Base-by-base conservation (phyloP, 2,113 vertebrate species). In the Asarcornis scutulata region DNA sequence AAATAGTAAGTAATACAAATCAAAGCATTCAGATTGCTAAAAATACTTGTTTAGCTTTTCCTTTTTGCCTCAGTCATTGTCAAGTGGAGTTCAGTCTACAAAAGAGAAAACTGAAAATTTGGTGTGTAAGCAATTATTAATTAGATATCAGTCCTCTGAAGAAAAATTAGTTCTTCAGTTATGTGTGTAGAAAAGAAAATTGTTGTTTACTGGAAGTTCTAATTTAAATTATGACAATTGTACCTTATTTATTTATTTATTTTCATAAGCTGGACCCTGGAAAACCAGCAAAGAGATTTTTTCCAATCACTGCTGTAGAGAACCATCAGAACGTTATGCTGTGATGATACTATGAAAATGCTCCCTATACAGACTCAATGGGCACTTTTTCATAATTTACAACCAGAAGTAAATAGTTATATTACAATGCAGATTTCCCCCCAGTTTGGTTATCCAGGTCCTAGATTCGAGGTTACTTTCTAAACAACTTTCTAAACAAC, bases 141-240 rank as follows among this genome's bases (percentile, higher is more conserved):
- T 12, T 17, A 3, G 36, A 62, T 10, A 84, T 55, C 50, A 79
- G 9, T 36, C 44, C 17, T 74, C 50, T 77, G 63, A 84, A 68
- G 46, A 69, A 66, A 48, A 93, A 88, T 40, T 20, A 71, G 11
- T 46, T 11, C 66, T 68, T 71, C n/a, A 68, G 25, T 83, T 83
- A 55, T 55, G 93, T n/a, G 12, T 88, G 63, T 91, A 83, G 85
- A 87, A 84, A 78, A 59, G 90, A 76, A 78, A 88, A 64, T 75
- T 27, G 26, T 58, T 58, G 15, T 38, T 77, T 38, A 32, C 26
- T 89, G 25, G 75, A 93, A 48, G 32, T 76, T 92, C 36, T 68
- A 83, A 76, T 38, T 14, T 53, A 42, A 85, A 40, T 73, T 14
- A 48, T 77, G 31, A 80, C 14, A 83, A 2, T 15, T 62, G 8